phyloP scores from a whole-genome alignment of 2,797 vertebrate genomes.

The Channallabes apus region DNA sequence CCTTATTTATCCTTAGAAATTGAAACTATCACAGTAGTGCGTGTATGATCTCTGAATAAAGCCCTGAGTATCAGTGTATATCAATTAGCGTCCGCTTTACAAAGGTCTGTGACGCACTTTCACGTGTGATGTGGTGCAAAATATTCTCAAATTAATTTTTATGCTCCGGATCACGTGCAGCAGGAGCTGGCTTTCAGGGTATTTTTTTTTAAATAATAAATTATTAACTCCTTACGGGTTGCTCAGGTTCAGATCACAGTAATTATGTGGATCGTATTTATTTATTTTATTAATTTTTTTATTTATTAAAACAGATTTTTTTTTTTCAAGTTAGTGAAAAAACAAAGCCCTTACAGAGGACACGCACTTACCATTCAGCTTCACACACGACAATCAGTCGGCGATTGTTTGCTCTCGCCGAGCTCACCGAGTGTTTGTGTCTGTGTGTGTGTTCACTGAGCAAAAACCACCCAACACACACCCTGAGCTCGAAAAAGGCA shows the following conservation, averaged over 20 bases:
- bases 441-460: neutral
- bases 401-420: neutral
- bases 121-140: neutral
- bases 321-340: neutral
- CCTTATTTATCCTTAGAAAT: neutral
- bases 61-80: neutral
- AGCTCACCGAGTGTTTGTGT: neutral
- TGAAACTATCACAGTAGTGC: neutral
- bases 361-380: slow-evolving; percentile 19
- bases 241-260: neutral
- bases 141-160: neutral
- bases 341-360: slow-evolving; percentile 22
- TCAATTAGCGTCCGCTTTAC: neutral
- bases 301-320: neutral
- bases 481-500: neutral
- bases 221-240: neutral
- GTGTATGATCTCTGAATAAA: neutral
- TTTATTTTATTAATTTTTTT: neutral
- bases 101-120: neutral
- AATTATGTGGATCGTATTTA: neutral
- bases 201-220: neutral
- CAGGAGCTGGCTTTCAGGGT: neutral
- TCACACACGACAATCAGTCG: neutral
- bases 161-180: neutral
- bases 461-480: slow-evolving; percentile 7